phyloP scores from a whole-genome alignment of 2,113 vertebrate genomes.

The Cariama cristata region DNA sequence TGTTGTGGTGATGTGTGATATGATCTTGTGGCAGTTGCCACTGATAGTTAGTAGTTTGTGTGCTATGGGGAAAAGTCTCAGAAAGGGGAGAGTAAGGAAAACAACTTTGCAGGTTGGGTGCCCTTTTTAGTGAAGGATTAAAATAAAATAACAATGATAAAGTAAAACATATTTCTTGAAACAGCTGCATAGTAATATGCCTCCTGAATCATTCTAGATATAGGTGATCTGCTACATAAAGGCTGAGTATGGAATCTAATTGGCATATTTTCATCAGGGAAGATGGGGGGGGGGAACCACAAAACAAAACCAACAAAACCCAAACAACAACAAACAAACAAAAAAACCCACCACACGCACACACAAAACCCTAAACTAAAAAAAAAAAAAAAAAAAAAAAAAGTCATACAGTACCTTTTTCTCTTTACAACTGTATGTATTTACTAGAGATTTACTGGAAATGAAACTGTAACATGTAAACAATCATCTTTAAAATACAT shows the following conservation, averaged over 20 bases:
- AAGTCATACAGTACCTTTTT: background rate
- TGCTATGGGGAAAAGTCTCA: background rate
- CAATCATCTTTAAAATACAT: background rate
- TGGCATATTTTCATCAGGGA: background rate
- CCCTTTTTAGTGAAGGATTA: background rate
- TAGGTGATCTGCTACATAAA: background rate
- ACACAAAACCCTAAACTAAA: background rate
- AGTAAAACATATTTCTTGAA: background rate
- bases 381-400: background rate
- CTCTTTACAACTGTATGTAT: background rate
- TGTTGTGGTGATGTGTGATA: background rate
- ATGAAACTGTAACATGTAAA: background rate
- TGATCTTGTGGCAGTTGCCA: background rate
- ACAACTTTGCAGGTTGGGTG: background rate
- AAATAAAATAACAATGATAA: background rate
- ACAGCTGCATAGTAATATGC: background rate
- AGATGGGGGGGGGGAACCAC: background rate
- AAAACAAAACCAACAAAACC: no score
- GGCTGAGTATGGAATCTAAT: background rate
- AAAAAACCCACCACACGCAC: no score
- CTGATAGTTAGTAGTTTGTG: background rate
- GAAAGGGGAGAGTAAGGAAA: background rate
- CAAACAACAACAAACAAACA: no score
- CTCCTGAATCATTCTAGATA: background rate
- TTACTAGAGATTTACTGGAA: background rate